Percentiles rank a stretch among this genome's conserved stretches.
Evolutionary conservation across 2,888 invertebrate species (phyloP).

Genomic region (Cataglyphis livida): DNA sequence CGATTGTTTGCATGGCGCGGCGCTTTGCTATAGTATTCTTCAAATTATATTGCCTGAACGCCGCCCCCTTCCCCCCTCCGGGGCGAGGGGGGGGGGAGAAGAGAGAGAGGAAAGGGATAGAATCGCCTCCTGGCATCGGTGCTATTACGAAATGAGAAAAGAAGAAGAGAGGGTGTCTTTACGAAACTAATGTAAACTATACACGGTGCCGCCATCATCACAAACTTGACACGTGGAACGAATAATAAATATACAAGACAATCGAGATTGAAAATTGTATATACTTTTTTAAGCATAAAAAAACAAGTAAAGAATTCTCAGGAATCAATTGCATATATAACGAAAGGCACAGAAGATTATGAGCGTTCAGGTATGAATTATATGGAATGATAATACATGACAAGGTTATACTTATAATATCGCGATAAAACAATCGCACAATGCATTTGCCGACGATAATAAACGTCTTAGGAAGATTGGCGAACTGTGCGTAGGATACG

Average conservation of each 20-base stretch:
- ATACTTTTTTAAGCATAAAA: background rate
- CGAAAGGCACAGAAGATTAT: background rate
- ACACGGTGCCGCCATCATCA: slow-evolving; percentile 55
- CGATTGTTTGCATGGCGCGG: slow-evolving; percentile 81
- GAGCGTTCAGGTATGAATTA: background rate
- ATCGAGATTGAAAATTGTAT: background rate
- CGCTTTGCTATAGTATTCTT: slow-evolving; percentile 69
- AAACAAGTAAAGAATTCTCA: background rate
- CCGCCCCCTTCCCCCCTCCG: too few species aligned
- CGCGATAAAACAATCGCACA: slow-evolving; percentile 19
- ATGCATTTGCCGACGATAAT: slow-evolving; percentile 48
- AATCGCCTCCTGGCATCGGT: slow-evolving; percentile 59
- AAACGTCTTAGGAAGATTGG: slow-evolving; percentile 52
- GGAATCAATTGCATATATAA: background rate
- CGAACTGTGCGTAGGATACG: slow-evolving; percentile 44
- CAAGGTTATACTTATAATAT: slow-evolving; percentile 4
- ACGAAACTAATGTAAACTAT: slow-evolving; percentile 65
- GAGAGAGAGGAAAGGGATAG: background rate
- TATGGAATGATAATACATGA: slow-evolving; percentile 1
- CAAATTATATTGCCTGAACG: slow-evolving; percentile 70
- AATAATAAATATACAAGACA: slow-evolving; percentile 8
- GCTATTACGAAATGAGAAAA: slow-evolving; percentile 44
- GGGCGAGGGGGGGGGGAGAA: too few species aligned
- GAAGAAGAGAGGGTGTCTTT: slow-evolving; percentile 27
- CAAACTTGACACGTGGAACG: background rate